These are phyloP conservation scores for Melanotaenia duboulayi DNA, from an alignment of 2,113 vertebrate species.

Conservation along the genomic window DNA sequence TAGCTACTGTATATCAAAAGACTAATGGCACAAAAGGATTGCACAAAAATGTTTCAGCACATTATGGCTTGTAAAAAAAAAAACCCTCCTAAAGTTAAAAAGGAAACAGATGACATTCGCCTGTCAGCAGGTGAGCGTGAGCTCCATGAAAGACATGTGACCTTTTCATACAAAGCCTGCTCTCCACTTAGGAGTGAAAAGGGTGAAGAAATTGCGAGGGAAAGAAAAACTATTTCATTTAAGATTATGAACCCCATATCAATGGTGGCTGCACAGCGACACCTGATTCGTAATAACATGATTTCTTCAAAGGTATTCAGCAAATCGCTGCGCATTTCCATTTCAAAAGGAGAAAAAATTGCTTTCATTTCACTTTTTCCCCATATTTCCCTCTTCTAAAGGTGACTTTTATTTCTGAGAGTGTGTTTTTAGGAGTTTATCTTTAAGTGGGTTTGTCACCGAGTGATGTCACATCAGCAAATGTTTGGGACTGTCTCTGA, in stretches of 20 bases:
- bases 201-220: slow-evolving; percentile 66
- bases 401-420: slow-evolving; percentile 78
- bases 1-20: slow-evolving; percentile 19
- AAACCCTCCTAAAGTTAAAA: slow-evolving; percentile 62
- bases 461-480: slow-evolving; percentile 68
- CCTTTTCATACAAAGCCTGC: slow-evolving; percentile 73
- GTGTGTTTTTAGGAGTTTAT: slow-evolving; percentile 75
- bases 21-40: slow-evolving; percentile 24
- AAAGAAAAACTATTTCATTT: slow-evolving; percentile 78
- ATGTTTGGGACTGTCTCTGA: slow-evolving; percentile 60
- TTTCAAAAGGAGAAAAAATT: slow-evolving; percentile 81
- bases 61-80: slow-evolving; percentile 50
- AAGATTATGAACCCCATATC: slow-evolving; percentile 79
- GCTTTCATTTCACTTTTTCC: slow-evolving; percentile 80
- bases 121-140: slow-evolving; percentile 64
- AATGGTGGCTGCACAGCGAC: slow-evolving; percentile 74
- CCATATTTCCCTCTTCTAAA: slow-evolving; percentile 55
- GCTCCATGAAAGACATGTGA: slow-evolving; percentile 65
- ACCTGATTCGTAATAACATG: slow-evolving; percentile 82
- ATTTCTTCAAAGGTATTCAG: slow-evolving; percentile 82
- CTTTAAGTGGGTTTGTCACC: slow-evolving; percentile 69
- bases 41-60: slow-evolving; percentile 32
- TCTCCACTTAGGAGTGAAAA: slow-evolving; percentile 71
- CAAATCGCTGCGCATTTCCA: slow-evolving; percentile 81
- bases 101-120: slow-evolving; percentile 68